Base-by-base conservation (phyloP, 2,888 invertebrate genomes). In the Seira sanloemensis region DNA sequence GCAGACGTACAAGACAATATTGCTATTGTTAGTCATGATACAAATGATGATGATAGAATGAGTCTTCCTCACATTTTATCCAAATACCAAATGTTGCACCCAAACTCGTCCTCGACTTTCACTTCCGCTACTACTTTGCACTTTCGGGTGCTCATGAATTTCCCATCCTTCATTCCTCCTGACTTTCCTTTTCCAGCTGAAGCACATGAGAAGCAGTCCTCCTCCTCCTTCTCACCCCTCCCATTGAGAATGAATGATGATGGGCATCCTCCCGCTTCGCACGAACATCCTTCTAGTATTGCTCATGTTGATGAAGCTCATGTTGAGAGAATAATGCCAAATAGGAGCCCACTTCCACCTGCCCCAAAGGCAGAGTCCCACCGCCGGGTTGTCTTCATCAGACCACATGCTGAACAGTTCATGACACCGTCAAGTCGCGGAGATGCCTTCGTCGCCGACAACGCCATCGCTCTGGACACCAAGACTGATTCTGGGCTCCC, bases 141-240 rank as follows among this genome's bases (percentile, higher is more conserved):
- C n/a, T 62, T 62, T 21, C 62, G 65, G 27, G 24, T 72, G 78
- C 24, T 78, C 50, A 78, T 73, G 73, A 79, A 26, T 50, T 37
- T 79, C 54, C 79, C 79, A 23, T 67, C 73, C 67, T 27, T 79
- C 16, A 50, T 79, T 21, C 79, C 67, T 67, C 79, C 67, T 67
- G 66, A 72, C 68, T 27, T 66, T 25, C 73, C 65, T 50, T 67
- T 21, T 78, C 37, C 62, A 73, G 73, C n/a, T 16, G 67, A 67
- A 21, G 12, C n/a, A 2, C n/a, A 62, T 21, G 62, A 62, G 2
- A 62, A 19, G 2, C 71, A 71, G 58, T 37, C 66, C 21, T 23
- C 23, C 21, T 46, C 66, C 67, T 46, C 26, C 46, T 50, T 50
- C 19, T n/a, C 67, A 16, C 46, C 46, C 67, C 9, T 58, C 16